Evolutionary conservation across 1,140 invertebrate species (phyloP).

Genomic region (Wiebesia pumilae): DNA sequence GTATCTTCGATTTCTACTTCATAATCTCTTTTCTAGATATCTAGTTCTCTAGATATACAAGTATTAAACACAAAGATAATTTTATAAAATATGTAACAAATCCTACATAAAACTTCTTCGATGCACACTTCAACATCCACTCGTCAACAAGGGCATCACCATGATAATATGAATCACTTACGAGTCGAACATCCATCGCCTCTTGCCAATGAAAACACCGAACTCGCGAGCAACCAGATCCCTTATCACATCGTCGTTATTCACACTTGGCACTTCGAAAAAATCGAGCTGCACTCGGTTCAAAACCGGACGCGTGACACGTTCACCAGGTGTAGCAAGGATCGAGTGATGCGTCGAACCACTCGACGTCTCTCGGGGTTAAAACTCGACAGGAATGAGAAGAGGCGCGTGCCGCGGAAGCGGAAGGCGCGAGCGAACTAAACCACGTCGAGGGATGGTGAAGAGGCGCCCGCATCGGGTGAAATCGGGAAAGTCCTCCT

Average conservation of each 20-base stretch:
- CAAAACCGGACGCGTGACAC: not conserved
- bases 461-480: conserved; percentile 19
- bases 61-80: too few species aligned
- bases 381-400: not conserved
- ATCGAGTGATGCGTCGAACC: too few species aligned
- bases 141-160: too few species aligned
- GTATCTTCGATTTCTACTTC: too few species aligned
- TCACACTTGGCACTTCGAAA: not conserved
- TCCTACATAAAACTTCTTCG: not conserved
- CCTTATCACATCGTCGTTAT: conserved; percentile 58
- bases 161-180: conserved; percentile 59
- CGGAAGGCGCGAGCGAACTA: conserved; percentile 50
- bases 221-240: conserved; percentile 46
- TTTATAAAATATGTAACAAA: too few species aligned
- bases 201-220: conserved; percentile 52
- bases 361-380: too few species aligned
- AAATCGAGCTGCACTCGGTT: not conserved
- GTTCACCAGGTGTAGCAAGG: too few species aligned
- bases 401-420: conserved; percentile 49
- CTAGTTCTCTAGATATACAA: too few species aligned
- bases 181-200: conserved; percentile 68
- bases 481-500: conserved; percentile 16
- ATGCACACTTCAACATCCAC: not conserved
- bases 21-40: too few species aligned
- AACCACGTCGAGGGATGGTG: conserved; percentile 42